phyloP scores from a whole-genome alignment of 2,113 vertebrate species.

The Centropus unirufus region DNA sequence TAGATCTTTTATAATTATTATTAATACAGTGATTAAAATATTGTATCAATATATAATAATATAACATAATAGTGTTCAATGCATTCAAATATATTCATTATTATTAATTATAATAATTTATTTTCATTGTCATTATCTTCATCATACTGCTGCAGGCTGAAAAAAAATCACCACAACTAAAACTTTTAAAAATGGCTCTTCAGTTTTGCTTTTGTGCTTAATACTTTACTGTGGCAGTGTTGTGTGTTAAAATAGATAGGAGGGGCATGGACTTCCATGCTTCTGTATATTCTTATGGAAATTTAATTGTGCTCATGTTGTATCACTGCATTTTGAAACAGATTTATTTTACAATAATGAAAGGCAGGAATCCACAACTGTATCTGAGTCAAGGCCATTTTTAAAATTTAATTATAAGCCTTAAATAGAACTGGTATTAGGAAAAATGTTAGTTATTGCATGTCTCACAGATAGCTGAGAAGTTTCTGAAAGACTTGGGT shows the following conservation, averaged over 20 bases:
- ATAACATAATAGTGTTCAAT: no score
- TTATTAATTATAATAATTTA: no score
- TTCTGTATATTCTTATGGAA: neutral
- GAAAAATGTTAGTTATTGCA: neutral
- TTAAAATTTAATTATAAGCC: conserved; percentile 32
- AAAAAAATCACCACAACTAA: neutral
- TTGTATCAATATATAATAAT: no score
- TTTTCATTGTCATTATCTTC: neutral
- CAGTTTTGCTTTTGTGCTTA: neutral
- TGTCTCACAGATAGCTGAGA: neutral
- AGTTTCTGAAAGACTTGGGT: neutral
- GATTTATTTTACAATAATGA: conserved; percentile 6
- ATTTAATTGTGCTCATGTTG: neutral
- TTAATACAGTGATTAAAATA: neutral
- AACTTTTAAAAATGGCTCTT: neutral
- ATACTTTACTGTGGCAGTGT: neutral
- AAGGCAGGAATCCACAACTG: neutral
- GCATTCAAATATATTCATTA: no score
- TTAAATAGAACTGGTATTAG: neutral
- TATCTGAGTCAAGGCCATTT: conserved; percentile 1
- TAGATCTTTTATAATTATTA: neutral
- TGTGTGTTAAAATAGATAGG: neutral
- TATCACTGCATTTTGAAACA: neutral
- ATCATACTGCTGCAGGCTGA: neutral
- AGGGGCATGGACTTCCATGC: neutral